phyloP scores from a whole-genome alignment of 2,888 invertebrate species.

The Rhimphoctona megacephalus region DNA sequence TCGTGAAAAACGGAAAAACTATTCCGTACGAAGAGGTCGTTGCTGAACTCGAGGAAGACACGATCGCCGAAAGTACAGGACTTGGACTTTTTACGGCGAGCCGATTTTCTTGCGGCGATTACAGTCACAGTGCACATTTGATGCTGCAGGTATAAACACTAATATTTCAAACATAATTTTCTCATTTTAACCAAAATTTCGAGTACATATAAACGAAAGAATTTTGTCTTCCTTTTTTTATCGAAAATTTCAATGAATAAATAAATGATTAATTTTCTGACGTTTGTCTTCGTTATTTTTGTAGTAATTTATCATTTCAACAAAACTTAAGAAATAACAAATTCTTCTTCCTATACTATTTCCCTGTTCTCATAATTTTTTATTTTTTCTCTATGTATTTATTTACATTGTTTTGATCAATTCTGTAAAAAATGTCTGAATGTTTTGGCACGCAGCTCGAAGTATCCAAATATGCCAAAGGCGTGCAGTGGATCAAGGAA shows the following conservation, averaged over 20 bases:
- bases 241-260: no score
- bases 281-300: background rate
- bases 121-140: constrained; percentile 89
- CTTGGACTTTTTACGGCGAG: constrained; percentile 88
- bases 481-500: constrained; percentile 92
- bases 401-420: background rate
- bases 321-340: background rate
- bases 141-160: constrained; percentile 87
- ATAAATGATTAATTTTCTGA: background rate
- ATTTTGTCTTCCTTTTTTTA: no score
- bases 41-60: constrained; percentile 91
- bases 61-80: constrained; percentile 87
- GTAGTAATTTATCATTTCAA: background rate
- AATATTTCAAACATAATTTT: constrained; percentile 6
- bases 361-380: background rate
- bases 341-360: background rate
- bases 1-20: constrained; percentile 87
- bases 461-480: constrained; percentile 90
- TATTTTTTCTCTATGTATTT: background rate
- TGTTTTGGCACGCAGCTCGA: constrained; percentile 87
- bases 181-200: background rate
- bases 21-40: constrained; percentile 91
- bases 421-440: constrained; percentile 8
- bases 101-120: constrained; percentile 91
- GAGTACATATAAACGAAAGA: background rate